phyloP scores from a whole-genome alignment of 2,888 invertebrate genomes.

The Plagodis pulveraria region DNA sequence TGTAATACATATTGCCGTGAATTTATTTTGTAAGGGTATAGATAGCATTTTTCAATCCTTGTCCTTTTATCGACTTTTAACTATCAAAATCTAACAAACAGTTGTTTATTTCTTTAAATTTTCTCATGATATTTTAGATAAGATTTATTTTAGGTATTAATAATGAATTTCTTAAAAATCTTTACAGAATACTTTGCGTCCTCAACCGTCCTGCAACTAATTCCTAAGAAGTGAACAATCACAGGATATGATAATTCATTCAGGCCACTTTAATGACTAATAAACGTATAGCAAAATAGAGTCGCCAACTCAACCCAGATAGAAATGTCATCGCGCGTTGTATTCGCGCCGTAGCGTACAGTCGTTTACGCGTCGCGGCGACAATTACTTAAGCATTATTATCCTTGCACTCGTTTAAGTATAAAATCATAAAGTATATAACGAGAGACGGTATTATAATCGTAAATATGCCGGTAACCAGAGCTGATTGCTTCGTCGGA shows the following conservation, averaged over 20 bases:
- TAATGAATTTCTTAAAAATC: too few relatives aligned
- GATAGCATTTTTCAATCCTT: too few relatives aligned
- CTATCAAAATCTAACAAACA: too few relatives aligned
- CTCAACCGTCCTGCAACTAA: neutral
- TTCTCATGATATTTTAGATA: neutral
- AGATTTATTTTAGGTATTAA: too few relatives aligned
- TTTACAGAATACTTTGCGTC: too few relatives aligned
- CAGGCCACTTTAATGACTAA: constrained; percentile 13
- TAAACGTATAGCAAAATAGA: constrained; percentile 9
- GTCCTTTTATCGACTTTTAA: too few relatives aligned
- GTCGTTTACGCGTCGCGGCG: constrained; percentile 62
- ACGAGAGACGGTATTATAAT: constrained; percentile 83
- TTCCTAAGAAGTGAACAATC: constrained; percentile 9
- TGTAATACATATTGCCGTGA: too few relatives aligned
- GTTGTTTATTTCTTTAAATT: too few relatives aligned
- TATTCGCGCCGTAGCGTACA: constrained; percentile 32
- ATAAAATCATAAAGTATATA: constrained; percentile 83
- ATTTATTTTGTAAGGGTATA: too few relatives aligned
- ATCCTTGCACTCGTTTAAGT: constrained; percentile 68
- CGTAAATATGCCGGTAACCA: constrained; percentile 83
- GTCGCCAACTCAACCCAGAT: constrained; percentile 12
- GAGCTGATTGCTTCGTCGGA: constrained; percentile 83
- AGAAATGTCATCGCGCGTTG: constrained; percentile 33
- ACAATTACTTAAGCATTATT: constrained; percentile 76
- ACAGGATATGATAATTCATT: constrained; percentile 19